Base-by-base conservation (phyloP, 2,113 vertebrate genomes). In the Neolamprologus modestus region DNA sequence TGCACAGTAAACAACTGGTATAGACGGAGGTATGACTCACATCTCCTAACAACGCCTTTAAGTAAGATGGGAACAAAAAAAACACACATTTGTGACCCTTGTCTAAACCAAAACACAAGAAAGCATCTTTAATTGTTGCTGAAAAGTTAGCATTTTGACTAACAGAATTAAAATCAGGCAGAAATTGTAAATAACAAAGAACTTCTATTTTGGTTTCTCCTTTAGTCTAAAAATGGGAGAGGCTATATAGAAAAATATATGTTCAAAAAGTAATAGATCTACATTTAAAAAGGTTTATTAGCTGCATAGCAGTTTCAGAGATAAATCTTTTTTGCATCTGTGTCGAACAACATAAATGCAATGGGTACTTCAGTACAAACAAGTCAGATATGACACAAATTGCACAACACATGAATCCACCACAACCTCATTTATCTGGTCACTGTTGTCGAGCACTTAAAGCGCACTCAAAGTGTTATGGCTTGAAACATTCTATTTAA, bases 291-390 rank as follows among this genome's bases (percentile, higher is more conserved):
- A 92, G 90, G 86, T 94, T 95, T 96, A 97, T 97, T 96, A 95
- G 94, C 96, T 97, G 95, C 94, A 96, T 96, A 95, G 96, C 97
- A 97, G 96, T 96, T 96, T 96, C 95, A 97, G 96, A 97, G 89
- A 92, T 97, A 78, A 88, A 95, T 91, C 66, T 80, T 68, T 83
- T 91, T 88, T 96, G 91, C 91, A 95, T 93, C 80, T 89, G 95
- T 57, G 81, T 89, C 31, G 28, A 84, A 86, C 42, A 92, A 94
- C 90, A 95, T 88, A 92, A 92, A 94, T 93, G 91, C 92, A 90
- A 95, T 81, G 82, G 57, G 90, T 93, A 92, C 86, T 94, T 91
- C 86, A 91, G 79, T 93, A 92, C 79, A 96, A 95, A 94, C 87
- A 92, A 86, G 84, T 88, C 16, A 89, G 84, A 91, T 85, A 90